Evolutionary conservation across 1,140 invertebrate species (phyloP).

Genomic region (Drosophila gunungcola): DNA sequence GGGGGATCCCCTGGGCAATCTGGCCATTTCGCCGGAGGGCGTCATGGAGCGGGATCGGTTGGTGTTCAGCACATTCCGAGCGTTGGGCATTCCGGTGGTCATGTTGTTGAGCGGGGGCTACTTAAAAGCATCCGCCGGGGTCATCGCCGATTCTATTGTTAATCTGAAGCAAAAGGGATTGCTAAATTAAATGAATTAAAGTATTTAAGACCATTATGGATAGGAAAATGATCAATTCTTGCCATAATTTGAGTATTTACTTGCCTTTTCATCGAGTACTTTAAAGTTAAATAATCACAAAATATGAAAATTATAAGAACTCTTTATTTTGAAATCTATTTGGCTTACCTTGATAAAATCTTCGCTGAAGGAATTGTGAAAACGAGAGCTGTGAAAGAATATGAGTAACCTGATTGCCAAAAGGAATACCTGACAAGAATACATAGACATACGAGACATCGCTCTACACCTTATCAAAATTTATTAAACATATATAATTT

Average conservation of each 20-base stretch:
- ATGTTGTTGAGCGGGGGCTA: conserved; percentile 97
- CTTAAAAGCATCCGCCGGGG: conserved; percentile 89
- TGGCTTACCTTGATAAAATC: not conserved
- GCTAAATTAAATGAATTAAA: conserved; percentile 12
- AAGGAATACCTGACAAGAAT: not conserved
- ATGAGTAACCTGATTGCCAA: not conserved
- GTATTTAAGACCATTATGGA: not conserved
- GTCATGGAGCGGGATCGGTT: conserved; percentile 93
- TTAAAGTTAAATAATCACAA: too few relatives aligned
- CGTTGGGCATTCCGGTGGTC: conserved; percentile 90
- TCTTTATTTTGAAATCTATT: not conserved
- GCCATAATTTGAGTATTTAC: not conserved
- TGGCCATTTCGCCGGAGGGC: conserved; percentile 89
- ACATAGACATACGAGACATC: not conserved
- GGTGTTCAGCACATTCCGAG: conserved; percentile 90
- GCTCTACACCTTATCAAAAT: conserved; percentile 46
- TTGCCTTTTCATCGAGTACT: too few relatives aligned
- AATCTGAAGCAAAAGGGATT: conserved; percentile 87
- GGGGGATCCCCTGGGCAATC: conserved; percentile 90
- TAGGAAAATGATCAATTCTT: not conserved
- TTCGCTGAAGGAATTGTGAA: not conserved
- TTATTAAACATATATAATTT: conserved; percentile 50
- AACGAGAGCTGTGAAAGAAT: conserved; percentile 32
- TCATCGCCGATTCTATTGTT: conserved; percentile 93
- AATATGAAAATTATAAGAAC: too few relatives aligned